These are phyloP conservation scores for Tillus elongatus DNA, from an alignment of 2,888 invertebrate species.

Conservation along the genomic window DNA sequence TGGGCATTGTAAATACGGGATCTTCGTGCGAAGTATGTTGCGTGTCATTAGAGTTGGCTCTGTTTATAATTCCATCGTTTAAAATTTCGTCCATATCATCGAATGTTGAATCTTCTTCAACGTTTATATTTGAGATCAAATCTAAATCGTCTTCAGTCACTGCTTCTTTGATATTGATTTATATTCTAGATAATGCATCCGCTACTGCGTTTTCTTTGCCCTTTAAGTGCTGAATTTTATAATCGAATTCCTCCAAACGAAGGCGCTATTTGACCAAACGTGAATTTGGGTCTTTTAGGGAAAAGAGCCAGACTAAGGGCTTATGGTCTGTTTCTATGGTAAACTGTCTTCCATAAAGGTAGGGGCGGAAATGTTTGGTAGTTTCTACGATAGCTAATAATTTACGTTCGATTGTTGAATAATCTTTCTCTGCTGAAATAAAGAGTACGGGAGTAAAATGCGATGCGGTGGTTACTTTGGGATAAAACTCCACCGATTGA, in stretches of 20 bases:
- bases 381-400: constrained; percentile 10
- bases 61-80: background rate
- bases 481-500: constrained; percentile 6
- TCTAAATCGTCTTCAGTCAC: background rate
- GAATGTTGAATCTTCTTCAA: too few relatives aligned
- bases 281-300: constrained; percentile 11
- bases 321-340: constrained; percentile 8
- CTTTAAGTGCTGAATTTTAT: background rate
- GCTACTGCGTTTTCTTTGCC: too few relatives aligned
- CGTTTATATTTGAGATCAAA: constrained; percentile 4
- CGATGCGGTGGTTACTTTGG: constrained; percentile 10
- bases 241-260: background rate
- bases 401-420: constrained; percentile 11
- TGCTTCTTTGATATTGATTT: constrained; percentile 1
- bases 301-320: constrained; percentile 10
- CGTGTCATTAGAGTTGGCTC: background rate
- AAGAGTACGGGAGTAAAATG: constrained; percentile 10
- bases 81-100: too few relatives aligned
- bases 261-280: constrained; percentile 9
- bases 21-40: constrained; percentile 5
- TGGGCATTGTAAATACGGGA: constrained; percentile 6
- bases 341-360: constrained; percentile 10
- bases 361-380: constrained; percentile 13
- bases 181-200: background rate
- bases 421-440: constrained; percentile 10